These are phyloP conservation scores for Trachelipus rathkii DNA, from an alignment of 1,140 invertebrate species.

Conservation along the genomic window DNA sequence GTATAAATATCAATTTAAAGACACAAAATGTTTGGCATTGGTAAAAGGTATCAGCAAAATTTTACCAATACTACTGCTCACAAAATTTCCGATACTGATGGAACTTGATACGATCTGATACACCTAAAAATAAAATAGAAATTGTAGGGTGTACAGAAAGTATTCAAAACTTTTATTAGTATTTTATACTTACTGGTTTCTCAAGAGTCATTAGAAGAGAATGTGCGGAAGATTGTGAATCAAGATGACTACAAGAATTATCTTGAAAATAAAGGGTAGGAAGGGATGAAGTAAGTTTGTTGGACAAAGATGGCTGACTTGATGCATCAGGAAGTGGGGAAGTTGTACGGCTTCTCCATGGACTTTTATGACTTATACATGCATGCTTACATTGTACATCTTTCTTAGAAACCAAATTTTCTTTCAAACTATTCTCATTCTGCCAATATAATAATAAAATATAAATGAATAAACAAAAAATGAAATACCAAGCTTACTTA, in stretches of 20 bases:
- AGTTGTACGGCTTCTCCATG: slow-evolving; percentile 6
- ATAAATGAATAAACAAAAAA: too few species aligned
- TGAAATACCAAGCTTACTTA: too few species aligned
- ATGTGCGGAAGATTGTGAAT: not conserved
- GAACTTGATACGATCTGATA: too few species aligned
- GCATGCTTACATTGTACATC: not conserved
- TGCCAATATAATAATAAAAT: not conserved
- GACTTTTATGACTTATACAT: not conserved
- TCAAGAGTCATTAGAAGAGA: slow-evolving; percentile 3
- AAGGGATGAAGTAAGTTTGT: not conserved
- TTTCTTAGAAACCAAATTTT: not conserved
- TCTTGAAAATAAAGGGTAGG: not conserved
- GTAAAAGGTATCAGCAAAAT: too few species aligned
- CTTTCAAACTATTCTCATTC: not conserved
- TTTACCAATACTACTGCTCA: too few species aligned
- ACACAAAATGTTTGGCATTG: too few species aligned
- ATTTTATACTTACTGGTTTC: not conserved
- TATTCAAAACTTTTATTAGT: too few species aligned
- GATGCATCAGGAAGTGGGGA: not conserved
- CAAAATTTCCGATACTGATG: too few species aligned
- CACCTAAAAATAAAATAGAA: too few species aligned
- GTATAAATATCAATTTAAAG: too few species aligned
- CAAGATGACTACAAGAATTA: not conserved
- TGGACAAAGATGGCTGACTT: not conserved
- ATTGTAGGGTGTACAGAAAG: too few species aligned